These are phyloP conservation scores for Drosophila glabriapex DNA, from an alignment of 2,888 invertebrate species.

Conservation along the genomic window DNA sequence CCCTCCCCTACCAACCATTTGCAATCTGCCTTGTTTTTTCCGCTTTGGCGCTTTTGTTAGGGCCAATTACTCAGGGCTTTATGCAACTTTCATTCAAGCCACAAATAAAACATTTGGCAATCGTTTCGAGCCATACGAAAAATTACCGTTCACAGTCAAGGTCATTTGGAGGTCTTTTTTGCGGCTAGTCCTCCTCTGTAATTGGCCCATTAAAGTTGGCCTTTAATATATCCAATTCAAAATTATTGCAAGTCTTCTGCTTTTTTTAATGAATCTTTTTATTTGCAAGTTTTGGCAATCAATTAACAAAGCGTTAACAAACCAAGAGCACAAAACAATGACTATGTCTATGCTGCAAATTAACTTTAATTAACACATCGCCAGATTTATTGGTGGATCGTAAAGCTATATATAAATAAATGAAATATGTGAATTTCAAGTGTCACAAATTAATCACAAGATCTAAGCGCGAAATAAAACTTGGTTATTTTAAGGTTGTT, in stretches of 20 bases:
- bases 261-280: conserved; percentile 12
- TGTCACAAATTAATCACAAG: conserved; percentile 25
- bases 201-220: conserved; percentile 2
- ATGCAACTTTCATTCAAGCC: conserved; percentile 56
- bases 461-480: conserved; percentile 10
- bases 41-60: conserved; percentile 54
- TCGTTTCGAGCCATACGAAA: conserved; percentile 14
- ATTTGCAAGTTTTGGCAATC: conserved; percentile 4
- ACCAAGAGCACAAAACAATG: conserved; percentile 18
- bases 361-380: conserved; percentile 11
- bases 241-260: background rate
- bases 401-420: conserved; percentile 3
- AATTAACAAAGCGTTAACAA: conserved; percentile 37
- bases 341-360: background rate
- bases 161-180: conserved; percentile 34
- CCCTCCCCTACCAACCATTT: background rate
- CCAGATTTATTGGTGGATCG: conserved; percentile 10
- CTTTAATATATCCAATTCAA: background rate
- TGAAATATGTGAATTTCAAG: background rate
- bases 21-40: conserved; percentile 29
- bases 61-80: conserved; percentile 55
- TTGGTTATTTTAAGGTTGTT: conserved; percentile 4
- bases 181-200: background rate
- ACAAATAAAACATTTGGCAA: conserved; percentile 30
- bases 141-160: conserved; percentile 65